Evolutionary conservation across 2,888 invertebrate genomes (phyloP).

Genomic region (Chalcosyrphus nemorum): DNA sequence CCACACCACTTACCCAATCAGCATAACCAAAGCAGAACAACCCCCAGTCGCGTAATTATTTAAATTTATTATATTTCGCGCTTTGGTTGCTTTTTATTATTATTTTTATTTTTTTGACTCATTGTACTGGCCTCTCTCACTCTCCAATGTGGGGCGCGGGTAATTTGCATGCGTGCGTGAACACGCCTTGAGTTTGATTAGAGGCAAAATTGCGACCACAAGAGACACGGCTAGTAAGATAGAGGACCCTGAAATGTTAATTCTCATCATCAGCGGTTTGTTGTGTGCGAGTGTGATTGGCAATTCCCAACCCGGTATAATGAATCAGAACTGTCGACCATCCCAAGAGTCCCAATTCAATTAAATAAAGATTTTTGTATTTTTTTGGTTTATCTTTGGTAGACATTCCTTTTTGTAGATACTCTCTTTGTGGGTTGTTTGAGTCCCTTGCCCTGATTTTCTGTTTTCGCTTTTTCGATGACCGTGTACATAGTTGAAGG

Average conservation of each 20-base stretch:
- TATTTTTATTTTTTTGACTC: not conserved
- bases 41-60: conserved; percentile 54
- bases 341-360: conserved; percentile 36
- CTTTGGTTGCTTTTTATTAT: conserved; percentile 11
- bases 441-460: conserved; percentile 65
- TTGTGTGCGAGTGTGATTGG: too few species aligned
- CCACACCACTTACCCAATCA: conserved; percentile 63
- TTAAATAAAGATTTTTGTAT: conserved; percentile 25
- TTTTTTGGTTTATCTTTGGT: conserved; percentile 16
- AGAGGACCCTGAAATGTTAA: conserved; percentile 17
- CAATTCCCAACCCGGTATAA: conserved; percentile 9
- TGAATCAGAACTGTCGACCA: conserved; percentile 42
- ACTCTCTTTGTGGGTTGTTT: conserved; percentile 55
- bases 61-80: conserved; percentile 55
- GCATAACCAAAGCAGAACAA: conserved; percentile 37
- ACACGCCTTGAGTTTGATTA: conserved; percentile 55
- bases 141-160: not conserved
- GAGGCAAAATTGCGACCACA: conserved; percentile 21
- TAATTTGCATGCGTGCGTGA: conserved; percentile 58
- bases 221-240: conserved; percentile 1
- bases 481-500: not conserved
- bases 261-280: not conserved
- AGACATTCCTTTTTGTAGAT: conserved; percentile 46
- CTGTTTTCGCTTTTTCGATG: conserved; percentile 39
- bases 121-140: not conserved